phyloP scores from a whole-genome alignment of 2,113 vertebrate species.

The Struthio camelus region DNA sequence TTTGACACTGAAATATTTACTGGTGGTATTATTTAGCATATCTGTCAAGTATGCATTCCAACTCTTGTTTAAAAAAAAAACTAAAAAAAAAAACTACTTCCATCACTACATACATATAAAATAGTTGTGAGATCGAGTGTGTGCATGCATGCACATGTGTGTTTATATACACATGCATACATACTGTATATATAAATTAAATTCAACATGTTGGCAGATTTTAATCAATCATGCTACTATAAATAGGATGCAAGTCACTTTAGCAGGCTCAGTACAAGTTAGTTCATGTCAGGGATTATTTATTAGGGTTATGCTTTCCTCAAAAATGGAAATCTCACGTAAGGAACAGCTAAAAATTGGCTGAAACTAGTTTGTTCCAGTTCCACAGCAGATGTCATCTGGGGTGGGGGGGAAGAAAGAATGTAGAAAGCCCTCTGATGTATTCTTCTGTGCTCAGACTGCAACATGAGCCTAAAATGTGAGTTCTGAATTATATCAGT shows the following conservation, averaged over 20 bases:
- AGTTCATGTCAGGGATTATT: slow-evolving; percentile 29
- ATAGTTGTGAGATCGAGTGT: background rate
- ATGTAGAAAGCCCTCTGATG: background rate
- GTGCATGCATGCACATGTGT: background rate
- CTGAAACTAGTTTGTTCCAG: slow-evolving; percentile 61
- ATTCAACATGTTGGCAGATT: background rate
- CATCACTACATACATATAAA: background rate
- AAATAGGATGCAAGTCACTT: background rate
- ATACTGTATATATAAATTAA: background rate
- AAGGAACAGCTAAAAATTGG: slow-evolving; percentile 29
- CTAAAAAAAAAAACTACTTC: too few relatives aligned
- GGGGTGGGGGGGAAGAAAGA: background rate
- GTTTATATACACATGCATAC: background rate
- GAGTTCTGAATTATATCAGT: slow-evolving; percentile 2
- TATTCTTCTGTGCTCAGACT: background rate
- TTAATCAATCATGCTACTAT: slow-evolving; percentile 7
- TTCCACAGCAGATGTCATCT: slow-evolving; percentile 38
- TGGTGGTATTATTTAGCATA: background rate
- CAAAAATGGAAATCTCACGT: slow-evolving; percentile 44
- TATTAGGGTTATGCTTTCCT: slow-evolving; percentile 41
- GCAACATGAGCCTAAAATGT: slow-evolving; percentile 33
- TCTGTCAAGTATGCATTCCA: background rate
- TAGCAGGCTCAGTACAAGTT: background rate
- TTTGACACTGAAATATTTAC: slow-evolving; percentile 2
- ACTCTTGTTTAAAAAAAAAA: background rate